Evolutionary conservation across 2,888 invertebrate species (phyloP).

Genomic region (Agonopterix arenella): DNA sequence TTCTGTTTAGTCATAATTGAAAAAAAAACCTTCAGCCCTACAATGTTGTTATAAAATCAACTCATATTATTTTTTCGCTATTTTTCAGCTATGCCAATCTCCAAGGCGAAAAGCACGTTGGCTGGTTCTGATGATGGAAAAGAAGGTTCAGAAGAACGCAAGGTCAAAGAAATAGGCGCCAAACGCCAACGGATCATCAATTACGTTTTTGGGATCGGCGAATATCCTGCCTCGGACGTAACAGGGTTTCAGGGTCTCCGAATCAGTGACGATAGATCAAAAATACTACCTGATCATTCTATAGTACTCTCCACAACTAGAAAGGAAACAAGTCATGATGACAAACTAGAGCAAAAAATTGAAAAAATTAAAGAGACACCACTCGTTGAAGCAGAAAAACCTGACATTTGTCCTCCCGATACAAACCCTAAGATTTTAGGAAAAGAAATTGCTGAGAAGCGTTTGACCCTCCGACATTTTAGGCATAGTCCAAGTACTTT

Average conservation of each 20-base stretch:
- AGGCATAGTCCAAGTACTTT: too few species aligned
- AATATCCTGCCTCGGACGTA: background rate
- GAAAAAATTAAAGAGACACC: slow-evolving; percentile 41
- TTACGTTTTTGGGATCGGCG: background rate
- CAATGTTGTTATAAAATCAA: background rate
- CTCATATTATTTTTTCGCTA: background rate
- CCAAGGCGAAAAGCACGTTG: background rate
- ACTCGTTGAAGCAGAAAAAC: slow-evolving; percentile 28
- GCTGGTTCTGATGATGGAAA: background rate
- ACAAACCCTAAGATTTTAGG: too few species aligned
- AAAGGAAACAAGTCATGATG: too few species aligned
- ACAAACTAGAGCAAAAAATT: slow-evolving; percentile 27
- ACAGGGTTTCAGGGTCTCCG: background rate
- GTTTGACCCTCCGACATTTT: too few species aligned
- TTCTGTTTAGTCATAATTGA: too few species aligned
- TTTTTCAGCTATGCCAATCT: background rate
- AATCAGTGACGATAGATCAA: background rate
- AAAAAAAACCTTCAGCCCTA: too few species aligned
- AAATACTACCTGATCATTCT: background rate
- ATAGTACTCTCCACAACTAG: too few species aligned
- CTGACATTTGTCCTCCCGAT: too few species aligned
- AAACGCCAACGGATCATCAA: background rate
- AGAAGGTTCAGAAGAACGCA: background rate
- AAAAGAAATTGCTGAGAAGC: too few species aligned
- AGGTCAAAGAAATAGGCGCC: background rate